A percentile compares a stretch with the other conserved stretches of the same genome.
These are phyloP conservation scores for Mamestra brassicae DNA, from an alignment of 2,888 invertebrate species.

Conservation along the genomic window DNA sequence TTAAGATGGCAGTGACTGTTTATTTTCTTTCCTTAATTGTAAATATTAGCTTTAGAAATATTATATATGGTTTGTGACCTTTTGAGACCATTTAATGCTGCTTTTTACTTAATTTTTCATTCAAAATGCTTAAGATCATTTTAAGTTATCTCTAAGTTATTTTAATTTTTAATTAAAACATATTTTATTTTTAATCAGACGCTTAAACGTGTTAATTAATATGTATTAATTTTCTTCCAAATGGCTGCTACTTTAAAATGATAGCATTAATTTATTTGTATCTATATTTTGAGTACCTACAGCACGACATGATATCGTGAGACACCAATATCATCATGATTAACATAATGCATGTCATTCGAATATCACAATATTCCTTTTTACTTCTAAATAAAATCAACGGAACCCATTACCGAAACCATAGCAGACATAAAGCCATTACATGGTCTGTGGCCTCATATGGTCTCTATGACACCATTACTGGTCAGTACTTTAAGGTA, in stretches of 20 bases:
- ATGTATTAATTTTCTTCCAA: conserved; percentile 34
- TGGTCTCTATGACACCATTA: conserved; percentile 64
- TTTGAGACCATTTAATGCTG: conserved; percentile 21
- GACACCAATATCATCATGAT: background rate
- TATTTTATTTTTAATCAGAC: conserved; percentile 44
- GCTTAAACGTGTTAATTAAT: conserved; percentile 41
- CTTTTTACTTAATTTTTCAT: conserved; percentile 43
- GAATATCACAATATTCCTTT: conserved; percentile 16
- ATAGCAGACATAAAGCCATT: conserved; percentile 57
- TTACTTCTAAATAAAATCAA: conserved; percentile 34
- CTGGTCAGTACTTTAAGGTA: conserved; percentile 56
- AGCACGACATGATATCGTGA: conserved; percentile 34
- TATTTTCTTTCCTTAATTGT: conserved; percentile 55
- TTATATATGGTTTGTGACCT: conserved; percentile 28
- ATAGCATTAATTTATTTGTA: conserved; percentile 32
- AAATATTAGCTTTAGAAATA: conserved; percentile 36
- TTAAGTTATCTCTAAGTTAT: conserved; percentile 21
- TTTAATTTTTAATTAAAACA: conserved; percentile 27
- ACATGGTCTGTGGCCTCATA: conserved; percentile 50
- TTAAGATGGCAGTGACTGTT: conserved; percentile 42
- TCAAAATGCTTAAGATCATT: background rate
- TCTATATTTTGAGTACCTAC: conserved; percentile 15
- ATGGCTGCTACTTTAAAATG: conserved; percentile 41
- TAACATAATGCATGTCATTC: conserved; percentile 27
- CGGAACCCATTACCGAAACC: conserved; percentile 49